These are phyloP conservation scores for Cotesia congregata DNA, from an alignment of 2,888 invertebrate genomes.

Conservation along the genomic window DNA sequence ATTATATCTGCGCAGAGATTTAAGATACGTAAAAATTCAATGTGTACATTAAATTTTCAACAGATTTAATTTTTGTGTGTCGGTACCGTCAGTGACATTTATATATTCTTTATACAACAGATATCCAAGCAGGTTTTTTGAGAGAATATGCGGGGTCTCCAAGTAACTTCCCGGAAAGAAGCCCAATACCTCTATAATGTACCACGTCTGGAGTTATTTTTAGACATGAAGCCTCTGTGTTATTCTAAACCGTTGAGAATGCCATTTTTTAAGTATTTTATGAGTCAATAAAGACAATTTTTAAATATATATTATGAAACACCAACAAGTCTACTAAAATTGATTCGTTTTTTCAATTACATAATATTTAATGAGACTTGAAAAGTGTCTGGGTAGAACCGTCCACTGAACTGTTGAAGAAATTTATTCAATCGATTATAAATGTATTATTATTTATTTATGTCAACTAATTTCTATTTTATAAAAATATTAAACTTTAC, in stretches of 20 bases:
- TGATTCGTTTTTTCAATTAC: background rate
- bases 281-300: slow-evolving; percentile 28
- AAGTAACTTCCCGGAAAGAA: slow-evolving; percentile 23
- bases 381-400: background rate
- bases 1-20: background rate
- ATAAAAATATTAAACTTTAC: too few species aligned
- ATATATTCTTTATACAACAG: background rate
- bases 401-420: too few species aligned
- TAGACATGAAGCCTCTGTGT: slow-evolving; percentile 35
- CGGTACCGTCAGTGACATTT: slow-evolving; percentile 14
- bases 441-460: too few species aligned
- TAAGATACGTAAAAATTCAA: background rate
- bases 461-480: too few species aligned
- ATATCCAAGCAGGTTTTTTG: slow-evolving; percentile 30
- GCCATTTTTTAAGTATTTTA: slow-evolving; percentile 21
- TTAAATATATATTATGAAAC: background rate
- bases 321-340: background rate
- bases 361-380: background rate
- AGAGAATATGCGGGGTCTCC: slow-evolving; percentile 16
- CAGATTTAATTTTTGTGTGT: slow-evolving; percentile 4
- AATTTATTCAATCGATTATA: too few species aligned
- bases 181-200: slow-evolving; percentile 19
- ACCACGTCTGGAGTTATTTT: slow-evolving; percentile 39
- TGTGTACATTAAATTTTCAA: background rate
- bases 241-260: slow-evolving; percentile 23